phyloP scores from a whole-genome alignment of 2,113 vertebrate species.

The Pavo muticus region DNA sequence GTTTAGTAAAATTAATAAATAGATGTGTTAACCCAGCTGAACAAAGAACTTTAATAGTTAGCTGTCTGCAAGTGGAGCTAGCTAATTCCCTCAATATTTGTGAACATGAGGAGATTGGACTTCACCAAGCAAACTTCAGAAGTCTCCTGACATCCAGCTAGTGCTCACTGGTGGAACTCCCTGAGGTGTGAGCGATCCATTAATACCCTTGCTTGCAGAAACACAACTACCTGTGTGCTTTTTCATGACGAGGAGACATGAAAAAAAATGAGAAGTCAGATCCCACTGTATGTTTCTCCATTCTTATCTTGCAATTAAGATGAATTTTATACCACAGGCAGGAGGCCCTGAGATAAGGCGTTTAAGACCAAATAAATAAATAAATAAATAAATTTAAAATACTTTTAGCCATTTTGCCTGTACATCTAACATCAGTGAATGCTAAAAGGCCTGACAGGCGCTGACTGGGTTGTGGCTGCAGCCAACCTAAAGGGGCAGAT shows the following conservation, averaged over 20 bases:
- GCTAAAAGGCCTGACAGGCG: background rate
- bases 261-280: background rate
- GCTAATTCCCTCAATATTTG: background rate
- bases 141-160: background rate
- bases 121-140: background rate
- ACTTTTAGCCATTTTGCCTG: constrained; percentile 7
- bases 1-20: constrained; percentile 23
- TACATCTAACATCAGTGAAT: background rate
- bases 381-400: background rate
- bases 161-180: background rate
- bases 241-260: background rate
- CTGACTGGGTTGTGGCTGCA: background rate
- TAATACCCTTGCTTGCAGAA: background rate
- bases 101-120: background rate
- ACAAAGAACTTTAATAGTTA: background rate
- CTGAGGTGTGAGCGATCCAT: background rate
- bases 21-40: background rate
- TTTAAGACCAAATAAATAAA: background rate
- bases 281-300: background rate
- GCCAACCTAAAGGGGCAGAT: background rate
- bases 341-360: background rate
- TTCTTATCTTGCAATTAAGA: background rate
- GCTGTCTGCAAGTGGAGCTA: background rate
- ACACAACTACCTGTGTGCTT: background rate
- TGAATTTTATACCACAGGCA: background rate